Percentiles rank a stretch among this genome's conserved stretches.
phyloP scores from a whole-genome alignment of 2,888 invertebrate species.

The Epirrita christyi region DNA sequence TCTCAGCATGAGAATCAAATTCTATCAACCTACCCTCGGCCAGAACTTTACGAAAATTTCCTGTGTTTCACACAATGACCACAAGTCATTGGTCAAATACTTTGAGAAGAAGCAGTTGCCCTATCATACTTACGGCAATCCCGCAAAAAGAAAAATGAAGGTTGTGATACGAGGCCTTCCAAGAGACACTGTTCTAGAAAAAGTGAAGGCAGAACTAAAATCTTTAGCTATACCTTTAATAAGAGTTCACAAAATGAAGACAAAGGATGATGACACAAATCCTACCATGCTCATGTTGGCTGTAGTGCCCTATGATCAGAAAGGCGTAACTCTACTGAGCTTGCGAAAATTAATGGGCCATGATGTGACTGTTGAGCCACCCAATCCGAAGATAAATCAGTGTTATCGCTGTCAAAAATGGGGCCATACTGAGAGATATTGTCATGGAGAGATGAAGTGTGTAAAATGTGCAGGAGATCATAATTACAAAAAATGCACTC shows the following conservation, averaged over 20 bases:
- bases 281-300: constrained; percentile 52
- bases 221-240: constrained; percentile 55
- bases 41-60: constrained; percentile 51
- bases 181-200: constrained; percentile 45
- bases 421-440: constrained; percentile 70
- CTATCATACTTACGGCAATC: constrained; percentile 64
- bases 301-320: constrained; percentile 53
- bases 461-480: constrained; percentile 72
- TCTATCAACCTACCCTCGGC: constrained; percentile 47
- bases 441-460: constrained; percentile 60
- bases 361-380: constrained; percentile 59
- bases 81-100: constrained; percentile 52
- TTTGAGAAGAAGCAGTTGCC: constrained; percentile 57
- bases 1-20: constrained; percentile 47
- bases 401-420: constrained; percentile 72
- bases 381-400: constrained; percentile 54
- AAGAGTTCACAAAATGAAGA: constrained; percentile 61
- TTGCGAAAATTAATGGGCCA: constrained; percentile 51
- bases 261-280: constrained; percentile 41
- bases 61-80: constrained; percentile 51
- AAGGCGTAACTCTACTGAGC: constrained; percentile 51
- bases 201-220: constrained; percentile 53
- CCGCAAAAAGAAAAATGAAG: constrained; percentile 59
- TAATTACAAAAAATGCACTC: constrained; percentile 55
- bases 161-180: constrained; percentile 64